Evolutionary conservation across 23 tunicate genomes (phyloP), one percentile per base, ranked within the genome.

Genomic region (Halocynthia roretzi): DNA sequence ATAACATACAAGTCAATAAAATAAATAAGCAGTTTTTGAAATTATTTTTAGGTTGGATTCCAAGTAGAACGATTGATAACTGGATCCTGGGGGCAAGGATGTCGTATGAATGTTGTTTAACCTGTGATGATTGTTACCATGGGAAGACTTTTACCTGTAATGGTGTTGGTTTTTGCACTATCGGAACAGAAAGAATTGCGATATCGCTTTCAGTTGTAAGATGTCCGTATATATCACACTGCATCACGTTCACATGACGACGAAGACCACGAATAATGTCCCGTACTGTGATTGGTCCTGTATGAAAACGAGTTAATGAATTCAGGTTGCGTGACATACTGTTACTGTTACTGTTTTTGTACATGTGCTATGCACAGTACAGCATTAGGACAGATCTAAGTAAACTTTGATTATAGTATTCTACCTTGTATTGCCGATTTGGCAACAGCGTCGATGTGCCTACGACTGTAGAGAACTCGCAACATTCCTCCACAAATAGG

Each of bases 211-310:
- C 97, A 10, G 57, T 79, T 20, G 97, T 85, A 17, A 85, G 56
- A 17, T 91, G 82, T 21, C 90, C 90, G 56, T 71, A 91, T 6
- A 81, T 68, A 57, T 76, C 80, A 76, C 97, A 91, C 62, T 91
- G 86, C 53, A 71, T 54, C 51, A 91, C 87, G 67, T 91, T 62
- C 21, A 85, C 58, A 50, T 78, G 87, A 20, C 84, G 65, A 7
- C 87, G 65, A 6, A 91, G 65, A 10, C 50, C 52, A 52, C 77
- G 77, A 61, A 85, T 71, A 19, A 91, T 70, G 77, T 85, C 90
- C 58, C 82, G 71, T 1, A 91, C 81, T 8, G 97, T 77, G 12
- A 89, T 82, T 10, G 96, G 96, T 8, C 96, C 96, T 89, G 81
- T 7, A 71, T n/a, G 51, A 61, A 8, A 51, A 71, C 40, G 5